These are phyloP conservation scores for Rhizomys pruinosus DNA, from an alignment of 2,113 vertebrate genomes.

Conservation along the genomic window DNA sequence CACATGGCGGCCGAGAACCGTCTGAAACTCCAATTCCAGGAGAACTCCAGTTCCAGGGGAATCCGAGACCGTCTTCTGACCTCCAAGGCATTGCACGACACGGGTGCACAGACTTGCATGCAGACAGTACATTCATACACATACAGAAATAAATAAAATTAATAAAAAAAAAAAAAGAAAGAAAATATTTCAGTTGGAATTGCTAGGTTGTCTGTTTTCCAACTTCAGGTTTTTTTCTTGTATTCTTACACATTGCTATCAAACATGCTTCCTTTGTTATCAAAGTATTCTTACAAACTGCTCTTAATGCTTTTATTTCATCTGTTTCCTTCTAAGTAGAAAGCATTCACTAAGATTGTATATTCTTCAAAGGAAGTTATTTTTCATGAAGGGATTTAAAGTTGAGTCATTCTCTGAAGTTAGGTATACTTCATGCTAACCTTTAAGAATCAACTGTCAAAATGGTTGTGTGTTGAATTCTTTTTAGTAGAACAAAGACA, in stretches of 20 bases:
- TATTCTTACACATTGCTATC: slow-evolving; percentile 51
- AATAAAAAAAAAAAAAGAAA: too few relatives aligned
- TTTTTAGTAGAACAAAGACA: slow-evolving; percentile 72
- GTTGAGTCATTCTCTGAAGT: slow-evolving; percentile 66
- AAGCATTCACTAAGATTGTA: slow-evolving; percentile 69
- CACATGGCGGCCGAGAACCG: too few relatives aligned
- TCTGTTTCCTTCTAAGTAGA: slow-evolving; percentile 62
- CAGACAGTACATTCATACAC: too few relatives aligned
- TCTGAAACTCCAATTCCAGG: too few relatives aligned
- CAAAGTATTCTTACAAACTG: slow-evolving; percentile 64
- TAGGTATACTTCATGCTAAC: slow-evolving; percentile 56
- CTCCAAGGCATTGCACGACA: too few relatives aligned
- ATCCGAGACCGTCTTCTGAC: too few relatives aligned
- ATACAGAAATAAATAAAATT: too few relatives aligned
- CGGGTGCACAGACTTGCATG: too few relatives aligned
- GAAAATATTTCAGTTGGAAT: slow-evolving; percentile 77
- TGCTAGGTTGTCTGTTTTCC: slow-evolving; percentile 58
- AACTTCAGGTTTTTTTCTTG: slow-evolving; percentile 70
- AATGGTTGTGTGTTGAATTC: slow-evolving; percentile 67
- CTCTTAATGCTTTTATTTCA: slow-evolving; percentile 58
- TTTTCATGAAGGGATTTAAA: slow-evolving; percentile 68
- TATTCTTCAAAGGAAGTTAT: slow-evolving; percentile 55
- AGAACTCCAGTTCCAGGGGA: too few relatives aligned
- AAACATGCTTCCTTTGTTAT: neutral
- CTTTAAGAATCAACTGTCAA: slow-evolving; percentile 66